Conservation (phyloP, 2,797 vertebrate genomes). For the Tapera naevia region DNA sequence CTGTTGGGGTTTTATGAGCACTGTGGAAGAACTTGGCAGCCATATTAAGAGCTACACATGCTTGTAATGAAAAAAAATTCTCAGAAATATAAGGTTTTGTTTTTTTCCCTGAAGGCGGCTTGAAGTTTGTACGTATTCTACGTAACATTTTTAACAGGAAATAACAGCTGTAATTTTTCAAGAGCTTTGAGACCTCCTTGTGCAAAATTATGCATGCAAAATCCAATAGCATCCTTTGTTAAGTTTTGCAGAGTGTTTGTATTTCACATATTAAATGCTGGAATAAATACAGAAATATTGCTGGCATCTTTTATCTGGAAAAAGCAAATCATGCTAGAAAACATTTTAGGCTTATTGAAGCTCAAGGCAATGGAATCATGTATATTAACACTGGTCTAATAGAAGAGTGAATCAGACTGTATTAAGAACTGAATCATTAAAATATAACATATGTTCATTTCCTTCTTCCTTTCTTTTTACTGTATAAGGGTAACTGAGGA, state of each 20-base stretch:
- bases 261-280: background rate
- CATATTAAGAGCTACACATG: background rate
- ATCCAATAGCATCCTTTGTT: background rate
- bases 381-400: background rate
- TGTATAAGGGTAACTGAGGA: background rate
- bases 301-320: background rate
- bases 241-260: background rate
- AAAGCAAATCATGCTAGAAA: background rate
- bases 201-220: background rate
- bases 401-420: background rate
- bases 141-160: background rate
- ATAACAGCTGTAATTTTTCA: background rate
- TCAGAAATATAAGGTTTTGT: background rate
- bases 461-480: background rate
- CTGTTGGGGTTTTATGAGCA: background rate
- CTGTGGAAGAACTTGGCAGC: background rate
- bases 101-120: background rate
- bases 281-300: background rate
- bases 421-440: background rate
- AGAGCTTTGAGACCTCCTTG: background rate
- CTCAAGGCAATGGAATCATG: background rate
- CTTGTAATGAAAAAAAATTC: background rate
- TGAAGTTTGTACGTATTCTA: background rate
- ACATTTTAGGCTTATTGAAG: background rate
- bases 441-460: background rate